Conservation (phyloP, 64 coral and sea anemone species). For the Hydrozoanthus tunicans region DNA sequence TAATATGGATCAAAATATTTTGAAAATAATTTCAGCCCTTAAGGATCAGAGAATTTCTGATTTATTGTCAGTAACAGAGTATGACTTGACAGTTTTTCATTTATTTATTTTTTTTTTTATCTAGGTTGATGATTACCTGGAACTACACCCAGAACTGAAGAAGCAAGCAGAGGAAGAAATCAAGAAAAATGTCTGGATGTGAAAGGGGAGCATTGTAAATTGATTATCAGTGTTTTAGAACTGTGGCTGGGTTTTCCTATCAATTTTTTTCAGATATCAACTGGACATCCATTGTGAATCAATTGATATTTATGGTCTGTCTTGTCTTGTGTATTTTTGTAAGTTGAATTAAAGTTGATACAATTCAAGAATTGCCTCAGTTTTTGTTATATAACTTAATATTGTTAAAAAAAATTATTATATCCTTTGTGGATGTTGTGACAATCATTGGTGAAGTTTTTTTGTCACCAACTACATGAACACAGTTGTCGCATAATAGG, state of each 20-base stretch:
- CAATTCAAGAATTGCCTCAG: neutral
- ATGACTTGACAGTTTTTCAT: neutral
- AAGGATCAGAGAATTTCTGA: too few relatives aligned
- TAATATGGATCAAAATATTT: too few relatives aligned
- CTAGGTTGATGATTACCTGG: constrained; percentile 88
- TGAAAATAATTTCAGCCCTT: too few relatives aligned
- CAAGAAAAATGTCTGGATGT: constrained; percentile 83
- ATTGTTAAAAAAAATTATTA: neutral
- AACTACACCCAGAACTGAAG: constrained; percentile 74
- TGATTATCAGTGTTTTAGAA: neutral
- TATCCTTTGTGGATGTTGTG: too few relatives aligned
- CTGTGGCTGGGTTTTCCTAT: neutral
- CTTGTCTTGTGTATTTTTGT: constrained; percentile 56
- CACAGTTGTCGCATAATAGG: too few relatives aligned
- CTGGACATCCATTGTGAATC: neutral
- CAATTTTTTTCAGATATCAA: neutral
- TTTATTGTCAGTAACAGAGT: too few relatives aligned
- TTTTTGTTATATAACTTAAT: neutral
- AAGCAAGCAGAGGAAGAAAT: constrained; percentile 77
- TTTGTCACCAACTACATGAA: neutral
- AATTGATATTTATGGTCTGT: neutral
- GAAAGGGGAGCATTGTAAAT: neutral
- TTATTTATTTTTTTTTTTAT: neutral
- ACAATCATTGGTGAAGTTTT: too few relatives aligned
- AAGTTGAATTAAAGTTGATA: constrained; percentile 49